Evolutionary conservation across 2,888 invertebrate species (phyloP).

Genomic region (Blastobasis lacticolella): DNA sequence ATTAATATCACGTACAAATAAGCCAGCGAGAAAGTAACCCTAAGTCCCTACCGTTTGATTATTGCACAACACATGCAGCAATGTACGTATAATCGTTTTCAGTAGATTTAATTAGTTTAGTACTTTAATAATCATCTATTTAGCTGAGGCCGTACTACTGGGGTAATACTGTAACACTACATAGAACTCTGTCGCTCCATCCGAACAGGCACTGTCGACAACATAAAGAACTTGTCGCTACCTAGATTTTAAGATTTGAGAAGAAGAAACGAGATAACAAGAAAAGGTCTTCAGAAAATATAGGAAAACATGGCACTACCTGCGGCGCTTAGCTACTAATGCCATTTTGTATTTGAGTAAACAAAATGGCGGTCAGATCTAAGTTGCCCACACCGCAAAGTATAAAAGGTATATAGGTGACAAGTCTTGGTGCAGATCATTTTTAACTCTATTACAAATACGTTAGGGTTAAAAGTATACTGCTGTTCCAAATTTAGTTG

Average conservation of each 20-base stretch:
- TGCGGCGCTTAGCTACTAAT: too few relatives aligned
- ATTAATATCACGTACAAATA: conserved; percentile 19
- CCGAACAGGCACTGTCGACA: background rate
- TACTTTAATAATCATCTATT: conserved; percentile 20
- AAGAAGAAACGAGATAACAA: too few relatives aligned
- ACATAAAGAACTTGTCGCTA: too few relatives aligned
- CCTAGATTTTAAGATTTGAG: too few relatives aligned
- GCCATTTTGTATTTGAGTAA: too few relatives aligned
- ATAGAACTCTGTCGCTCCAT: conserved; percentile 34
- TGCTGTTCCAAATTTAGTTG: too few relatives aligned
- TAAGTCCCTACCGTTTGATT: conserved; percentile 54
- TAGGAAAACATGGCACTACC: too few relatives aligned
- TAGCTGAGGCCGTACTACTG: conserved; percentile 32
- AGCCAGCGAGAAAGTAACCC: conserved; percentile 56
- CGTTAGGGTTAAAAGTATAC: background rate
- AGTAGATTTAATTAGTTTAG: conserved; percentile 11
- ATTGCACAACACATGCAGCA: conserved; percentile 68
- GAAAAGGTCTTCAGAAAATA: too few relatives aligned
- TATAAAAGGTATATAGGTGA: too few relatives aligned
- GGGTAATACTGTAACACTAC: conserved; percentile 26
- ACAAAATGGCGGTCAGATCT: too few relatives aligned
- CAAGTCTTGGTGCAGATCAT: background rate
- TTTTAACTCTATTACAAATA: background rate
- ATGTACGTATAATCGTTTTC: conserved; percentile 61
- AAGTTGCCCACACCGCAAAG: too few relatives aligned